A percentile compares a stretch with the other conserved stretches of the same genome.
Evolutionary conservation across 2,797 vertebrate genomes (phyloP).

Genomic region (Pseudocheirus occidentalis): DNA sequence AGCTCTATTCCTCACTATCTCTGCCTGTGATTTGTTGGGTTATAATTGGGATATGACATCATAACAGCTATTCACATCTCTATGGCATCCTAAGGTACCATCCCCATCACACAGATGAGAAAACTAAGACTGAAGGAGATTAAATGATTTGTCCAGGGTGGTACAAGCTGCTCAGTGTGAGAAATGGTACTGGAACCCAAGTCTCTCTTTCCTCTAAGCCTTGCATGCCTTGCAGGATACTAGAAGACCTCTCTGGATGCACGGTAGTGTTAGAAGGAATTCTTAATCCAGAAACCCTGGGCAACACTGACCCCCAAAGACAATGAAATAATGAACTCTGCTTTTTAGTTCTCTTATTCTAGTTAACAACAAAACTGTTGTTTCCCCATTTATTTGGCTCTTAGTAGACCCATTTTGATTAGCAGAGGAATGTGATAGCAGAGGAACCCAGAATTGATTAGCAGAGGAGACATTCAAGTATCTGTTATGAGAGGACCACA

Average conservation of each 20-base stretch:
- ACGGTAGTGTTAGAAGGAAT: not conserved
- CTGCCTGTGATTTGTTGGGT: not conserved
- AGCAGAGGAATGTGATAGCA: too few relatives aligned
- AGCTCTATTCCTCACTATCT: not conserved
- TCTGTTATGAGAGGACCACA: not conserved
- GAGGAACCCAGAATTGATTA: too few relatives aligned
- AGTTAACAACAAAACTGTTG: not conserved
- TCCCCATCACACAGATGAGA: not conserved
- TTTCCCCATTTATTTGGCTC: not conserved
- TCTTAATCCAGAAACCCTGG: not conserved
- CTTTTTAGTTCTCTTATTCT: not conserved
- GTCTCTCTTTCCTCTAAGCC: not conserved
- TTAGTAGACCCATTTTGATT: not conserved
- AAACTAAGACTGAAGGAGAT: not conserved
- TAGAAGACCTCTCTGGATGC: not conserved
- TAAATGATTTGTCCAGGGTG: not conserved
- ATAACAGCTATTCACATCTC: not conserved
- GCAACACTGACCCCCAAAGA: not conserved
- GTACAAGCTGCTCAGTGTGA: not conserved
- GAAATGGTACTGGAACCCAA: not conserved
- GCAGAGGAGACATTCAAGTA: not conserved
- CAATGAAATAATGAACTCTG: not conserved
- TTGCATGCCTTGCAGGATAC: not conserved
- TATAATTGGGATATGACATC: not conserved
- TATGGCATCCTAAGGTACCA: not conserved